Percentiles rank a stretch among this genome's conserved stretches.
Evolutionary conservation across 2,888 invertebrate species (phyloP).

Genomic region (Congeria kusceri): DNA sequence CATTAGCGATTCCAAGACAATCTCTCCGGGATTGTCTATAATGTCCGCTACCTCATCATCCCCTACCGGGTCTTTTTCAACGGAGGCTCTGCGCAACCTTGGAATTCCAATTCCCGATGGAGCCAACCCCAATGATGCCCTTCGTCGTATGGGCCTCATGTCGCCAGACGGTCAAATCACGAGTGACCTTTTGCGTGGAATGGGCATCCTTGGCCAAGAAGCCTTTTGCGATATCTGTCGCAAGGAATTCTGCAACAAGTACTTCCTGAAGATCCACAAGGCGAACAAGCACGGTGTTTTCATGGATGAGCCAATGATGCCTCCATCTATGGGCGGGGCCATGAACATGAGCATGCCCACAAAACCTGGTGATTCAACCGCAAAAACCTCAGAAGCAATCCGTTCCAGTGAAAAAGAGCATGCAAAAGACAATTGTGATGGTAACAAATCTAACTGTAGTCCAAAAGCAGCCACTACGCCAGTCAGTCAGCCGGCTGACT

Average conservation of each 20-base stretch:
- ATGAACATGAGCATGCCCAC: conserved; percentile 62
- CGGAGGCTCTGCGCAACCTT: conserved; percentile 59
- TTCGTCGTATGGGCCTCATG: conserved; percentile 58
- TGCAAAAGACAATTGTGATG: conserved; percentile 64
- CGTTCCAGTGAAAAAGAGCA: conserved; percentile 61
- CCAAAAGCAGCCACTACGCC: conserved; percentile 70
- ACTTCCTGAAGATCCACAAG: conserved; percentile 84
- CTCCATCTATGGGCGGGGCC: conserved; percentile 58
- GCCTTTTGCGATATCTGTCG: conserved; percentile 97
- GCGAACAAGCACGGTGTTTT: conserved; percentile 84
- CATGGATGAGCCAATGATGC: conserved; percentile 67
- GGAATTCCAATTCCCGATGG: conserved; percentile 65
- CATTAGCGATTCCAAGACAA: conserved; percentile 46
- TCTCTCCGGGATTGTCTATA: conserved; percentile 49
- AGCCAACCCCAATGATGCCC: conserved; percentile 58
- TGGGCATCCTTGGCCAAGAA: conserved; percentile 87
- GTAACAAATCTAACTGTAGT: conserved; percentile 65
- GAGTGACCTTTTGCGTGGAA: conserved; percentile 68
- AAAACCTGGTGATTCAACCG: conserved; percentile 67
- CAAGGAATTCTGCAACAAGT: conserved; percentile 85
- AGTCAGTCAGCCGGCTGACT: conserved; percentile 63
- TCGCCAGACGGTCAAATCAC: conserved; percentile 62
- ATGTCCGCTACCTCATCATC: conserved; percentile 62
- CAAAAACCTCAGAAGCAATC: conserved; percentile 62
- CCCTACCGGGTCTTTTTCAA: conserved; percentile 54